Conservation (phyloP, 2,888 invertebrate species). For the Beris morrisii region DNA sequence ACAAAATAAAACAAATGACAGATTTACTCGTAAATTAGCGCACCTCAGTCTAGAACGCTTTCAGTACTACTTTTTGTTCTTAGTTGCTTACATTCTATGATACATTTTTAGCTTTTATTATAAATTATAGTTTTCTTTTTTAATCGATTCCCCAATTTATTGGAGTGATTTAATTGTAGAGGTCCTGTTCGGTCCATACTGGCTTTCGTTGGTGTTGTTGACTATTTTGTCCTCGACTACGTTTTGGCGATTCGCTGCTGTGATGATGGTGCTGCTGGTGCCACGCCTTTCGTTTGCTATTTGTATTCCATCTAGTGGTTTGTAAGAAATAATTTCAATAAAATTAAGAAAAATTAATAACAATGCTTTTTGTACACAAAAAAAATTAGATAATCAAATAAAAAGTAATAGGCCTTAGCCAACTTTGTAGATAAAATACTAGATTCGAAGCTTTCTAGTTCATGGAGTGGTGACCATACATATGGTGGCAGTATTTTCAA, state of each 20-base stretch:
- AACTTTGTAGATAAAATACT: too few species aligned
- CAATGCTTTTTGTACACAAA: neutral
- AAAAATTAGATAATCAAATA: too few species aligned
- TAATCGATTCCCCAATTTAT: neutral
- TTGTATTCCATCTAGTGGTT: conserved; percentile 43
- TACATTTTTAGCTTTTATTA: conserved; percentile 17
- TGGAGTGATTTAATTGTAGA: conserved; percentile 33
- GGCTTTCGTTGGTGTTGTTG: conserved; percentile 40
- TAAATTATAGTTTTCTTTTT: neutral
- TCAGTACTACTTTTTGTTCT: neutral
- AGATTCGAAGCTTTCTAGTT: too few species aligned
- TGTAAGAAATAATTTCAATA: conserved; percentile 34
- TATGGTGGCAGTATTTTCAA: too few species aligned
- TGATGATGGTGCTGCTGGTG: conserved; percentile 41
- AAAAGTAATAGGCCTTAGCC: too few species aligned
- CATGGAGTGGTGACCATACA: too few species aligned
- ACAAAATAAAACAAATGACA: too few species aligned
- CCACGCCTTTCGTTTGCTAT: conserved; percentile 48
- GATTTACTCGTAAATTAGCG: neutral
- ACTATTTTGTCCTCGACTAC: conserved; percentile 40
- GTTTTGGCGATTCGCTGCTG: conserved; percentile 22
- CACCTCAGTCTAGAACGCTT: conserved; percentile 2
- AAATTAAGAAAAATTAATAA: conserved; percentile 1
- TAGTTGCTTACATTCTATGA: conserved; percentile 18
- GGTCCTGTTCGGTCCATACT: conserved; percentile 38